A percentile compares a stretch with the other conserved stretches of the same genome.
These are phyloP conservation scores for Xiphophorus hellerii DNA, from an alignment of 2,113 vertebrate genomes.

Conservation along the genomic window DNA sequence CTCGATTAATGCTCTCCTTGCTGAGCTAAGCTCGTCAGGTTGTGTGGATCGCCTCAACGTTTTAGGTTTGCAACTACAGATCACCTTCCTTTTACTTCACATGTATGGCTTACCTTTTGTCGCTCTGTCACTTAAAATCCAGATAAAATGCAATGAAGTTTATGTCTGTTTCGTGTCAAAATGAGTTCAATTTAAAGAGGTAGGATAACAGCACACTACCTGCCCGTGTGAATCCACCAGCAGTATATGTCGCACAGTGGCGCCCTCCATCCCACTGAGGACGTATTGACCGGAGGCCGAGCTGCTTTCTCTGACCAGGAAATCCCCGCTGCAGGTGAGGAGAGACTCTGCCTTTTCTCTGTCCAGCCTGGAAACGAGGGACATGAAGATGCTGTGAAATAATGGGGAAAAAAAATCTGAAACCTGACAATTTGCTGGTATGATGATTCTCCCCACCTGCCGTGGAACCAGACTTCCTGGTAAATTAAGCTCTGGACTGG, in stretches of 20 bases:
- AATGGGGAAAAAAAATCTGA: neutral
- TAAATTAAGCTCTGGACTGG: slow-evolving; percentile 79
- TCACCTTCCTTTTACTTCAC: neutral
- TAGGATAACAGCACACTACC: slow-evolving; percentile 58
- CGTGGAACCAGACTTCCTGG: slow-evolving; percentile 90
- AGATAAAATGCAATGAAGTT: neutral
- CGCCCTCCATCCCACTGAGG: slow-evolving; percentile 89
- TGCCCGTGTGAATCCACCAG: slow-evolving; percentile 93
- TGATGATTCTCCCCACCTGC: slow-evolving; percentile 67
- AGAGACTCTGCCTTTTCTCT: slow-evolving; percentile 88
- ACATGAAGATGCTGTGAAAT: neutral
- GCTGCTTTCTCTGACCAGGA: slow-evolving; percentile 90
- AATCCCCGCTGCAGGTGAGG: slow-evolving; percentile 88
- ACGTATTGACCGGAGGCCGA: slow-evolving; percentile 90
- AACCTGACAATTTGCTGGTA: neutral
- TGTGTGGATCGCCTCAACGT: too few species aligned
- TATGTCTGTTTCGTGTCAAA: neutral
- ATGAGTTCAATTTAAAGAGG: neutral
- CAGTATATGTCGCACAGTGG: slow-evolving; percentile 88
- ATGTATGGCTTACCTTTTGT: neutral
- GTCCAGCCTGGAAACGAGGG: slow-evolving; percentile 74
- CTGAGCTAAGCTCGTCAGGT: too few species aligned
- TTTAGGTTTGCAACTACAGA: too few species aligned
- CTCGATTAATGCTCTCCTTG: too few species aligned
- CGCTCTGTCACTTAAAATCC: neutral